phyloP scores from a whole-genome alignment of 2,113 vertebrate species.

The Percina caprodes region DNA sequence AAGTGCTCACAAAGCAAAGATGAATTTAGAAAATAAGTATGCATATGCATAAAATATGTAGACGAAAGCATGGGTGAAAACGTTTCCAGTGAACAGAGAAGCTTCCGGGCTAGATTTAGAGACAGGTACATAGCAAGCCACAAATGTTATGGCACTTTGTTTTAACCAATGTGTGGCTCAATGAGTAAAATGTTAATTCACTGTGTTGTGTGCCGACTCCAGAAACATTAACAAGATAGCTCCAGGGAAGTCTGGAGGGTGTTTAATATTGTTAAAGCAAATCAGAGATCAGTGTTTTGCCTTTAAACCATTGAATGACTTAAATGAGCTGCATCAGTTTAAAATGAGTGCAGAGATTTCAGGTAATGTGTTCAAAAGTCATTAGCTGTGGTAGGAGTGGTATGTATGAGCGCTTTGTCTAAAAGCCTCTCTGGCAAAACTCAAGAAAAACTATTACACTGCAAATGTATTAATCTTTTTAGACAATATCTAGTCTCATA shows the following conservation, averaged over 20 bases:
- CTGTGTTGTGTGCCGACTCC: not conserved
- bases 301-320: not conserved
- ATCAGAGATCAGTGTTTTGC: not conserved
- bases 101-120: not conserved
- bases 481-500: no score
- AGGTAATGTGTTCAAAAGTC: not conserved
- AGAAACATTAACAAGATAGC: not conserved
- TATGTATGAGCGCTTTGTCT: not conserved
- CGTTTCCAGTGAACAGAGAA: not conserved
- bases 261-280: not conserved
- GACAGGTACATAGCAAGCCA: not conserved
- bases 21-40: no score
- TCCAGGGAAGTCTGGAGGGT: not conserved
- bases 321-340: not conserved
- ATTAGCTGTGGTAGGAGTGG: not conserved
- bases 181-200: slow-evolving; percentile 23
- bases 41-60: not conserved
- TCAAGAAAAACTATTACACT: not conserved
- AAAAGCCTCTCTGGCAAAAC: not conserved
- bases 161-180: not conserved
- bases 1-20: not conserved
- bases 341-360: not conserved
- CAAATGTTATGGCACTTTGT: not conserved
- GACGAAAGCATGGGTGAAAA: not conserved
- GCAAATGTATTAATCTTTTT: not conserved